Conservation (phyloP, 2,888 invertebrate genomes). For the Ferrisia virgata region DNA sequence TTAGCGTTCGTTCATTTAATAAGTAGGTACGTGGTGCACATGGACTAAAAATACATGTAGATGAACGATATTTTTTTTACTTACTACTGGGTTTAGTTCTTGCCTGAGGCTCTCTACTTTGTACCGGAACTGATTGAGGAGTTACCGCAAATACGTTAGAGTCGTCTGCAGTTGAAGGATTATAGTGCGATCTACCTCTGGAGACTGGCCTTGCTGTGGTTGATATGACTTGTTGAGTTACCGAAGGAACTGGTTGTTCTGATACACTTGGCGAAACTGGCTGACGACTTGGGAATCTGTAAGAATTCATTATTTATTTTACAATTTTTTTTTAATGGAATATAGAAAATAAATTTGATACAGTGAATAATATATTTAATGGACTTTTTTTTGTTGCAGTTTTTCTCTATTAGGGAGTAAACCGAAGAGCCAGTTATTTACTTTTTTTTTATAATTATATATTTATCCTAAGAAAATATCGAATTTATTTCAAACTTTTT, state of each 20-base stretch:
- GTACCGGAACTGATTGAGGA: not conserved
- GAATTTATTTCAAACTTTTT: too few species aligned
- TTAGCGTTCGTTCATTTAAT: not conserved
- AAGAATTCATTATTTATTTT: not conserved
- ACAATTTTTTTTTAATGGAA: too few species aligned
- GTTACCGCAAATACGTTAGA: not conserved
- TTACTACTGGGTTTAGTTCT: not conserved
- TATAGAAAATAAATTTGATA: too few species aligned
- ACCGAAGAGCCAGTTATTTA: too few species aligned
- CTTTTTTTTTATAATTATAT: too few species aligned
- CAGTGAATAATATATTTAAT: too few species aligned
- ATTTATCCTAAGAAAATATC: too few species aligned
- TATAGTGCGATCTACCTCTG: slow-evolving; percentile 5
- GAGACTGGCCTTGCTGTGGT: slow-evolving; percentile 4
- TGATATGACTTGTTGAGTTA: not conserved
- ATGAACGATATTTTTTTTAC: not conserved
- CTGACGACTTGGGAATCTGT: slow-evolving; percentile 29
- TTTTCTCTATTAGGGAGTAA: too few species aligned
- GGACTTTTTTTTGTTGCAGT: too few species aligned
- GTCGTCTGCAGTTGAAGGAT: not conserved
- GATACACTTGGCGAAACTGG: not conserved
- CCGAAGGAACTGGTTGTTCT: not conserved
- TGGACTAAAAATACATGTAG: too few species aligned
- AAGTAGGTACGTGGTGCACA: too few species aligned
- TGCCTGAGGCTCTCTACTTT: slow-evolving; percentile 27